Base-by-base conservation (phyloP, 2,888 invertebrate genomes). In the Hydrotaea diabolus region DNA sequence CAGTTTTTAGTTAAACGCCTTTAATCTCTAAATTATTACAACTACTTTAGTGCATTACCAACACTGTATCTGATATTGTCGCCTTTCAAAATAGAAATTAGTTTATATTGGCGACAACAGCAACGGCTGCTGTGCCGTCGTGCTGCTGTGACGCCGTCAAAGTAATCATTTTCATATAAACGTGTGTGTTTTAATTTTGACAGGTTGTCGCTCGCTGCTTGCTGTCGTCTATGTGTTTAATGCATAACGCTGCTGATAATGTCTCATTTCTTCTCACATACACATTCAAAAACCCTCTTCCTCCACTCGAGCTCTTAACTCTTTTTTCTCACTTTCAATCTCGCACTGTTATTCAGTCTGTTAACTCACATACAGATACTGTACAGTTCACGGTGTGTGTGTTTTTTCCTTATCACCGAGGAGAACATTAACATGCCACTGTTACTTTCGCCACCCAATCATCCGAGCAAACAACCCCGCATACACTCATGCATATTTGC, bases 361-460 rank as follows among this genome's bases (percentile, higher is more conserved):
- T 21, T 23, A 62, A 7, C 31, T 4, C 7, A 2, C 7, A 31
- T 23, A 36, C 62, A 62, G n/a, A 62, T 31, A 62, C 15, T n/a
- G n/a, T 31, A 26, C 36, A 62, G n/a, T 31, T 7, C 2, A 31
- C 31, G 7, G 59, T 15, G 1, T 59, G 59, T 59, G 57, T 57
- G 23, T 57, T 57, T 43, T 43, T 11, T 21, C 57, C 8, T 36
- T 23, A 21, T 57, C 23, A 13, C 11, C 23, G 57, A 13, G 59
- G 23, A 31, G n/a, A 62, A n/a, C n/a, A 62, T 62, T 36, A 62
- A 62, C 62, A 62, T 62, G 62, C 17, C 62, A n/a, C 31, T 62
- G 62, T 62, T 62, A 31, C 62, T 62, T 62, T 62, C 62, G 62
- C 62, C 62, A 23, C 7, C 36, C 31, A 62, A 13, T 36, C 31